A percentile compares a stretch with the other conserved stretches of the same genome.
Conservation (phyloP, 2,797 vertebrate genomes). For the Bryconaethiops microstoma region DNA sequence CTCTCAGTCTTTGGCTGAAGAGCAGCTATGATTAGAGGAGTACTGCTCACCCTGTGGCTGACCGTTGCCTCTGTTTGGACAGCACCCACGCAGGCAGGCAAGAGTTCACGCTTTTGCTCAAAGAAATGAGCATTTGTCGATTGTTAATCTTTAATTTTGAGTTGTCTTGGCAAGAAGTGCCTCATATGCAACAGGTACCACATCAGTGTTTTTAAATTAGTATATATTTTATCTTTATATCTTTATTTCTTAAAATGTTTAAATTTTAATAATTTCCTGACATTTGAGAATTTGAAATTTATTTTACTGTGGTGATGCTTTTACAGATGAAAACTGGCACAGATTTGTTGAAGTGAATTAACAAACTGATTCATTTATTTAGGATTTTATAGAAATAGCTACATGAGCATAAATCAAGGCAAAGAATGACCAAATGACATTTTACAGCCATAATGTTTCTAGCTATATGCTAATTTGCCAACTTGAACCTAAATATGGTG, state of each 20-base stretch:
- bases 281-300: neutral
- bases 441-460: neutral
- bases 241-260: no score
- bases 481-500: neutral
- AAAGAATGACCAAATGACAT: neutral
- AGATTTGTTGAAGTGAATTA: neutral
- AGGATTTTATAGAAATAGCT: neutral
- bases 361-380: neutral
- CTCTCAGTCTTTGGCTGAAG: conserved; percentile 34
- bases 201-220: neutral
- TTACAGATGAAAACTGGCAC: neutral
- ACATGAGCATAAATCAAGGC: neutral
- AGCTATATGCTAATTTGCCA: neutral
- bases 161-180: neutral
- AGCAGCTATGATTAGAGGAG: conserved; percentile 60
- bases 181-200: no score
- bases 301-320: neutral
- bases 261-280: no score
- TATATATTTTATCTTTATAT: neutral
- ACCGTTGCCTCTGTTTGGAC: conserved; percentile 54
- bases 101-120: conserved; percentile 33
- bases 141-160: neutral
- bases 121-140: neutral
- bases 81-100: conserved; percentile 64
- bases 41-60: conserved; percentile 58